phyloP scores from a whole-genome alignment of 2,797 vertebrate species.

The Amazona ochrocephala region DNA sequence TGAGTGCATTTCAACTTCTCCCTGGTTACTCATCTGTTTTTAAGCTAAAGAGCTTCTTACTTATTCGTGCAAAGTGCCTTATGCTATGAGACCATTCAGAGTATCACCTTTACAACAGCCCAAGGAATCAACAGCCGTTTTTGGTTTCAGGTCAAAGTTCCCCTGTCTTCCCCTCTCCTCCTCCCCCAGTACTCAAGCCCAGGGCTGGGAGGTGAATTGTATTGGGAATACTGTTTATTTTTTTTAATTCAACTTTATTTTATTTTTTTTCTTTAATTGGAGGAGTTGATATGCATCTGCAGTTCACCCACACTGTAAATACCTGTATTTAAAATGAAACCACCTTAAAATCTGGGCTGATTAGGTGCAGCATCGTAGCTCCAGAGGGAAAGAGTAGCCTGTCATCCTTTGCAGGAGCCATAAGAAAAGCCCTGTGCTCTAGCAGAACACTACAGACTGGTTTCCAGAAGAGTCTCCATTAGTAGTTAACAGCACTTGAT shows the following conservation, averaged over 20 bases:
- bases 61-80: conserved; percentile 84
- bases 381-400: conserved; percentile 81
- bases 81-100: conserved; percentile 86
- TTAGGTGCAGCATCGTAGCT: conserved; percentile 75
- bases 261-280: conserved; percentile 59
- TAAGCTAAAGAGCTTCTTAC: conserved; percentile 83
- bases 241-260: conserved; percentile 37
- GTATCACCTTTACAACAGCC: conserved; percentile 80
- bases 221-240: conserved; percentile 68
- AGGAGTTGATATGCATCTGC: conserved; percentile 83
- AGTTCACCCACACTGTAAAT: conserved; percentile 83
- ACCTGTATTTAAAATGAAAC: conserved; percentile 82
- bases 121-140: conserved; percentile 73
- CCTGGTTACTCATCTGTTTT: conserved; percentile 80
- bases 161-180: conserved; percentile 62
- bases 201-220: conserved; percentile 77
- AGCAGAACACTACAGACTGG: conserved; percentile 80
- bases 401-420: conserved; percentile 75
- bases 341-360: conserved; percentile 79
- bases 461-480: conserved; percentile 71
- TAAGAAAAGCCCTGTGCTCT: conserved; percentile 76
- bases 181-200: conserved; percentile 64
- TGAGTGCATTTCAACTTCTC: conserved; percentile 85
- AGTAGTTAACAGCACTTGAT: conserved; percentile 78
- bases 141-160: conserved; percentile 82